Percentiles rank a stretch among this genome's conserved stretches.
These are phyloP conservation scores for Dicycla oo DNA, from an alignment of 2,888 invertebrate genomes.

Conservation along the genomic window DNA sequence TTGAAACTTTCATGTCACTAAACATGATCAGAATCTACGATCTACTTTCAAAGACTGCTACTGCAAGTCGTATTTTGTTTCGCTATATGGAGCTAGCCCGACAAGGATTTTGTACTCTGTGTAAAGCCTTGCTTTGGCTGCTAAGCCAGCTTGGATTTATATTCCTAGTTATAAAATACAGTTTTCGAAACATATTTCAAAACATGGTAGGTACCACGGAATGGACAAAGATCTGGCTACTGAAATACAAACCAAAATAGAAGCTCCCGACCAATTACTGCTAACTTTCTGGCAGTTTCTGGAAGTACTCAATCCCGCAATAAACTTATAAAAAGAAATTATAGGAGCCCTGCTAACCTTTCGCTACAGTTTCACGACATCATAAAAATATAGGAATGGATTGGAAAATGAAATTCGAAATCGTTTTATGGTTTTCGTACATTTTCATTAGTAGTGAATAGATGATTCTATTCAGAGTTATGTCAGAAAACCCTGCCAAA, in stretches of 20 bases:
- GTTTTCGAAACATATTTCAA: not conserved
- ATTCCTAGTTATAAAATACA: conserved; percentile 6
- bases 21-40: conserved; percentile 56
- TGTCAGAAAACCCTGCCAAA: not conserved
- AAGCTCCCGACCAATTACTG: conserved; percentile 12
- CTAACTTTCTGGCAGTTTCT: conserved; percentile 12
- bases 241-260: conserved; percentile 10
- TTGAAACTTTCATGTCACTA: conserved; percentile 55
- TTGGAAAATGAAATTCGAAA: conserved; percentile 16
- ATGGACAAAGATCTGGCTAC: not conserved
- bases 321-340: conserved; percentile 18
- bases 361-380: conserved; percentile 29
- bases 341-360: conserved; percentile 25
- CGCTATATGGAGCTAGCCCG: conserved; percentile 5
- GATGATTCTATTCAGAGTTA: not conserved
- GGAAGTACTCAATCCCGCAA: conserved; percentile 18
- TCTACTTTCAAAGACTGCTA: conserved; percentile 25
- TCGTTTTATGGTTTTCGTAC: conserved; percentile 16
- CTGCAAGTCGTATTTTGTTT: conserved; percentile 37
- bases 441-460: conserved; percentile 19
- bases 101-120: conserved; percentile 22
- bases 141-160: conserved; percentile 5
- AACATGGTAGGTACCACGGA: not conserved
- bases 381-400: conserved; percentile 40
- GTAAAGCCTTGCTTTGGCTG: conserved; percentile 20